These are phyloP conservation scores for Psophia crepitans DNA, from an alignment of 2,113 vertebrate species.

Conservation along the genomic window DNA sequence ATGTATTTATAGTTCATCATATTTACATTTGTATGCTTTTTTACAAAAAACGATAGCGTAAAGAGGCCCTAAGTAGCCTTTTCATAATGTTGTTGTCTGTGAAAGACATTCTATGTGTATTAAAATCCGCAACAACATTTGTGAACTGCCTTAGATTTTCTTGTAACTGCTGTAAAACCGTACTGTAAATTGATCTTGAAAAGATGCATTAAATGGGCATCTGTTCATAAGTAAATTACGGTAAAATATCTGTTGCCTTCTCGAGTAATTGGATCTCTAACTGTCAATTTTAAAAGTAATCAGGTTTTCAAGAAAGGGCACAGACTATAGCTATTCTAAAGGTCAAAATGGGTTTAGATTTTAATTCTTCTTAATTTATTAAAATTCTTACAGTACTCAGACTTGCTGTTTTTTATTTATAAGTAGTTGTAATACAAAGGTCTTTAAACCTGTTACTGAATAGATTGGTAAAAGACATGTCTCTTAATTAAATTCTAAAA, in stretches of 20 bases:
- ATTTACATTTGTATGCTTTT: neutral
- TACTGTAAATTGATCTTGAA: neutral
- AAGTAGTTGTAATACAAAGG: neutral
- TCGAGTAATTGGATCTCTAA: neutral
- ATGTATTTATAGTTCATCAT: neutral
- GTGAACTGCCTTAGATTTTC: neutral
- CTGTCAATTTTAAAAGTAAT: slow-evolving; percentile 1
- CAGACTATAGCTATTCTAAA: neutral
- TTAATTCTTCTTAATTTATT: neutral
- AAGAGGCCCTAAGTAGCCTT: neutral
- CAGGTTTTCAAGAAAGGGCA: neutral
- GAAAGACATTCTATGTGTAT: neutral
- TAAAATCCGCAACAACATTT: neutral
- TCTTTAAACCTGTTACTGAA: neutral
- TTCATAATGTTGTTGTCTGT: neutral
- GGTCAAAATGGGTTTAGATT: neutral
- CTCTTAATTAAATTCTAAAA: neutral
- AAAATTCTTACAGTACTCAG: neutral
- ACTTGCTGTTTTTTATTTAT: neutral
- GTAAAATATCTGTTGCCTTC: neutral
- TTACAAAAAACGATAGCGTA: fast-evolving
- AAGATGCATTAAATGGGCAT: neutral
- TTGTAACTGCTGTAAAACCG: neutral
- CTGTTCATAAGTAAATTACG: neutral
- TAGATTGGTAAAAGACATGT: neutral